Evolutionary conservation across 2,888 invertebrate genomes (phyloP), one percentile per base, ranked within the genome.

Genomic region (Boloria selene): DNA sequence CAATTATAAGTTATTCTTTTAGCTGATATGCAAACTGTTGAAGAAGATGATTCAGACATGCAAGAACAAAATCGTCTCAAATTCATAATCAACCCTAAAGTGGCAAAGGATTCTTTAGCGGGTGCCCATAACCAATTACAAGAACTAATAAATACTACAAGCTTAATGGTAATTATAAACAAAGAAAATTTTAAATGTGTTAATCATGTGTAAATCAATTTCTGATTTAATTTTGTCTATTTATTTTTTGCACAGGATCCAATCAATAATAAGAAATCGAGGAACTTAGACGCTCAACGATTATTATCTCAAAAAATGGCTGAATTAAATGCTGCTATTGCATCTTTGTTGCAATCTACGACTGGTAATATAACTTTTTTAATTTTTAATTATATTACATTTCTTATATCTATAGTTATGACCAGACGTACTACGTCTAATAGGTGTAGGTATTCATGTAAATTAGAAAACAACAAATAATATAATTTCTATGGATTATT

Each of bases 261-360:
- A 4, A 16, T 10, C 10, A 13, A 10, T 7, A 50, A n/a, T 52
- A 49, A 42, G 4, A 31, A 63, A 13, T 17, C 38, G 1, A 61
- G 61, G 16, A 51, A 64, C n/a, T 50, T 60, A 31, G 69, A 62
- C 6, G 26, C 69, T 4, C 65, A 70, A 49, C 69, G 63, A 16
- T 61, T 52, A n/a, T 54, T 87, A n/a, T 70, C 81, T 1, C 71
- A 79, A 10, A 76, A 74, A 13, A 52, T 88, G 49, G 82, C 83
- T 0, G 79, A 79, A 53, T 75, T 87, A 10, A 86, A 87, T 65
- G 84, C 83, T 0, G 84, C 87, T 2, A 68, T 87, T 5, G 86
- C 86, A 0, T 74, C 81, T 0, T 74, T 87, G 4, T 72, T 84
- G 0, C 73, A 74, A 0, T 80, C 85, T 4, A 79, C 80, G 4